Evolutionary conservation across 2,113 vertebrate species (phyloP).

Genomic region (Neopipo cinnamomea): DNA sequence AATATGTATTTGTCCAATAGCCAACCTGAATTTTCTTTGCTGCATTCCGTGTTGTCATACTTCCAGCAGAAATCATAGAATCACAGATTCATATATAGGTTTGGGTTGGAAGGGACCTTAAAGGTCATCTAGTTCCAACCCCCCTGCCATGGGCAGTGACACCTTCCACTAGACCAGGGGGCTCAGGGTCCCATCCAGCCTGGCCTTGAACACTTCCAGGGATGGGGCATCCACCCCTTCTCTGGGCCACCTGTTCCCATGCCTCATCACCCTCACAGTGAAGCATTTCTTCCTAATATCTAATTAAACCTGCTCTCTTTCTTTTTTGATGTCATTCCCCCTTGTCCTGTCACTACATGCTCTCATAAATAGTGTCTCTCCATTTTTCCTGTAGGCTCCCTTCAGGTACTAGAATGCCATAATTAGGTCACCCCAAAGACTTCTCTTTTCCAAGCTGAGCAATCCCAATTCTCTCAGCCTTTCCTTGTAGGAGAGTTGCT

Average conservation of each 20-base stretch:
- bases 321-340: fast-evolving
- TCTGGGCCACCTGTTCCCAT: background rate
- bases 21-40: background rate
- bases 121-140: background rate
- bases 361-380: background rate
- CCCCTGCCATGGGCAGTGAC: too few species aligned
- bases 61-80: background rate
- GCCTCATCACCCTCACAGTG: background rate
- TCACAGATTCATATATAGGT: background rate
- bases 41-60: background rate
- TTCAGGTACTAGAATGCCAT: background rate
- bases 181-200: background rate
- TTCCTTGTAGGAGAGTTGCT: background rate
- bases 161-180: background rate
- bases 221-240: background rate
- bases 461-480: background rate
- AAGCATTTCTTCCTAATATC: background rate
- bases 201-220: background rate
- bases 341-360: background rate
- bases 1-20: background rate
- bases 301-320: background rate
- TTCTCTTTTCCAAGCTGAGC: background rate
- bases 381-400: background rate
- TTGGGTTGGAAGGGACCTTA: background rate
- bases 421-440: background rate